These are phyloP conservation scores for Seriola aureovittata DNA, from an alignment of 2,113 vertebrate genomes.

Conservation along the genomic window DNA sequence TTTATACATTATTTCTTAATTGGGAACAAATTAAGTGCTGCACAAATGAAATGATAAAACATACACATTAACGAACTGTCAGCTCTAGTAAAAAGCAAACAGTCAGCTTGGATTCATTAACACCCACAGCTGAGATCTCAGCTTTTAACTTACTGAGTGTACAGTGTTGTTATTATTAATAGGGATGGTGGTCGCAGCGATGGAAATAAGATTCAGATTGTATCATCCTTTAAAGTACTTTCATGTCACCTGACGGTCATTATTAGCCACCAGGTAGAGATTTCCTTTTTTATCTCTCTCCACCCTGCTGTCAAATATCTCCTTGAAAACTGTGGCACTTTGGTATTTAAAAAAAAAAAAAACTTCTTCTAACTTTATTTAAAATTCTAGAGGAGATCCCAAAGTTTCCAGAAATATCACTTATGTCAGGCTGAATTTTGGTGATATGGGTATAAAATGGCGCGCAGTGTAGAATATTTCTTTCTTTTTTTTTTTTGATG, in stretches of 20 bases:
- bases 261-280: not conserved
- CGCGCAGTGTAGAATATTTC: not conserved
- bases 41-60: conserved; percentile 1
- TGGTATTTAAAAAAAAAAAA: not conserved
- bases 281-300: not conserved
- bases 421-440: not conserved
- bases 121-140: not conserved
- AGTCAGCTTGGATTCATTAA: not conserved
- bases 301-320: not conserved
- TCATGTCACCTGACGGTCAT: not conserved
- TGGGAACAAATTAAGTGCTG: not conserved
- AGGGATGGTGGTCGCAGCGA: not conserved
- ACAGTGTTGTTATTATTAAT: not conserved
- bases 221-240: conserved; percentile 6
- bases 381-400: not conserved
- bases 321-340: not conserved
- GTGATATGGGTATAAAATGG: not conserved
- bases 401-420: not conserved
- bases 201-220: not conserved
- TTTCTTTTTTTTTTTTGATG: not conserved
- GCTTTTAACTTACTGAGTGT: not conserved
- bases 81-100: not conserved
- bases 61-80: not conserved
- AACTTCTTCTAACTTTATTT: not conserved
- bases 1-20: not conserved